Evolutionary conservation across 2,797 vertebrate species (phyloP).

Genomic region (Rhinichthys osculus): DNA sequence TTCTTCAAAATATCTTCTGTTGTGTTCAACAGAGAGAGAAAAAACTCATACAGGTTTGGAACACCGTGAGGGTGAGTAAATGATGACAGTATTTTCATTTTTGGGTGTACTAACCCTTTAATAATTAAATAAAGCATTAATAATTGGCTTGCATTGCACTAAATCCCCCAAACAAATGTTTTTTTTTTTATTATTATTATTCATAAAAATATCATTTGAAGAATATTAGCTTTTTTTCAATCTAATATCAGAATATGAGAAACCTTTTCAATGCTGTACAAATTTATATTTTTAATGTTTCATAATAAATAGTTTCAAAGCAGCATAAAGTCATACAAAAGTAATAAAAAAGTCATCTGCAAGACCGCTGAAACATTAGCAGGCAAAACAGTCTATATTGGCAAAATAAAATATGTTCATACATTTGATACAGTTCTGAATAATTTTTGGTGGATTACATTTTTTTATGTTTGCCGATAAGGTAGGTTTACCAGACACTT

Average conservation of each 20-base stretch:
- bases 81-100: too few species aligned
- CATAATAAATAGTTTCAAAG: neutral
- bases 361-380: slow-evolving; percentile 1
- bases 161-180: neutral
- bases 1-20: neutral
- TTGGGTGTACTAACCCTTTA: too few species aligned
- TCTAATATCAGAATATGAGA: neutral
- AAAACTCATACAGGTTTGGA: too few species aligned
- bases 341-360: neutral
- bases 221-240: too few species aligned
- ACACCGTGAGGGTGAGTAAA: too few species aligned
- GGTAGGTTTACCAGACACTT: neutral
- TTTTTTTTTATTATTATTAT: too few species aligned
- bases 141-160: neutral
- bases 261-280: neutral
- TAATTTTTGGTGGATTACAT: neutral
- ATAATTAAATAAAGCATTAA: neutral
- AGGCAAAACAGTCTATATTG: neutral
- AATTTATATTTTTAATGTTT: neutral
- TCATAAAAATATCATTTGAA: too few species aligned
- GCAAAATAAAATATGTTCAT: neutral
- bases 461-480: neutral
- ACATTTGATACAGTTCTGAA: neutral
- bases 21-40: too few species aligned
- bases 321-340: neutral